Conservation (phyloP, 1,140 invertebrate species). For the Anthonomus grandis region DNA sequence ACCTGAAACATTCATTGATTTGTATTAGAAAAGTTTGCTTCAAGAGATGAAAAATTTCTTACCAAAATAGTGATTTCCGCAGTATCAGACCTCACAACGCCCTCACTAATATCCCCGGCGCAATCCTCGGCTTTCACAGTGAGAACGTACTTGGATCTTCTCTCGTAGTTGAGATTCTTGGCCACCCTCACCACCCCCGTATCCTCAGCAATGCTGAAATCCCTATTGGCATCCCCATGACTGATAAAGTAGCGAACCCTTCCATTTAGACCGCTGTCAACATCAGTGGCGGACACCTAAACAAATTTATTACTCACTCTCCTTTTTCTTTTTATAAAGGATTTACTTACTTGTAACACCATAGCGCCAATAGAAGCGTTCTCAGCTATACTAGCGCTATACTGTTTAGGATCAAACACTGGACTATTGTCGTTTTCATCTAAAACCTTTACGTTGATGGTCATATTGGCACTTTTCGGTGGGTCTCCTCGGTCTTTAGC, state of each 20-base stretch:
- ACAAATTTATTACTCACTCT: not conserved
- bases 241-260: constrained; percentile 83
- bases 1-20: constrained; percentile 54
- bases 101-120: constrained; percentile 60
- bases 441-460: constrained; percentile 70
- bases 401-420: constrained; percentile 83
- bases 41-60: not conserved
- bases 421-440: constrained; percentile 96
- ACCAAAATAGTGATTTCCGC: constrained; percentile 64
- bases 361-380: constrained; percentile 91
- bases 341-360: constrained; percentile 8
- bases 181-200: constrained; percentile 82
- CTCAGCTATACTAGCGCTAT: constrained; percentile 83
- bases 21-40: not conserved
- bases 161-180: constrained; percentile 89
- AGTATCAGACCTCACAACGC: constrained; percentile 61
- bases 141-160: constrained; percentile 77
- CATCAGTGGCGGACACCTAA: constrained; percentile 86
- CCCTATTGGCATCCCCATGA: constrained; percentile 85
- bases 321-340: not conserved
- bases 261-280: constrained; percentile 86
- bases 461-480: constrained; percentile 65
- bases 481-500: constrained; percentile 88
- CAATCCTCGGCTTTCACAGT: constrained; percentile 86
- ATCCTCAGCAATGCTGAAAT: constrained; percentile 87